Evolutionary conservation across 2,888 invertebrate species (phyloP), one percentile per base, ranked within the genome.

Genomic region (Parnassius smintheus): DNA sequence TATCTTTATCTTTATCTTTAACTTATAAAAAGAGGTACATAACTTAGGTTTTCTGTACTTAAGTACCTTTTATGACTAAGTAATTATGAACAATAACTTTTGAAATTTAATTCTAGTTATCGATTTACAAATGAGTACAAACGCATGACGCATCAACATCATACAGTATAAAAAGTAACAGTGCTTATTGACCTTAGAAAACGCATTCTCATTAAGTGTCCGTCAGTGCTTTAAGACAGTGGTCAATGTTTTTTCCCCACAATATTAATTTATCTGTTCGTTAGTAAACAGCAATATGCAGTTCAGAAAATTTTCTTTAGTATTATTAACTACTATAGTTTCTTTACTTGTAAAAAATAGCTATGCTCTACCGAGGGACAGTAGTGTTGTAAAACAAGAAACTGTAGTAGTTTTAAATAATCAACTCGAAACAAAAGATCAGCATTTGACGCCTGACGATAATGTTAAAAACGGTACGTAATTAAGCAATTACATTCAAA

Each of bases 131-230:
- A 51, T 55, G 57, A 42, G 50, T 45, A 59, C 46, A 56, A 64
- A 59, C 11, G 55, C 48, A 56, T 64, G 63, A 59, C 63, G 56
- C 63, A 64, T 52, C 41, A 46, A 11, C 44, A 44, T 49, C 10
- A 48, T 46, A 48, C 59, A 11, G 35, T 54, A 59, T 64, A 56
- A 59, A 57, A 63, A 50, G 56, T 46, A 50, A 42, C 51, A 46
- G 10, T 11, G 22, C 10, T 8, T 25, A 54, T 7, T 63, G 62
- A 63, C 62, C 62, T 63, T 55, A 56, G 9, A 45, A 46, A 63
- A 56, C 55, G 63, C 50, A 56, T 55, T 56, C 45, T 54, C 55
- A 59, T 63, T 62, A 50, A 59, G 35, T 35, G 46, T 59, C 52
- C 59, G 51, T 35, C n/a, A 49, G 4, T 49, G 57, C 12, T 54